Base-by-base conservation (phyloP, 1,140 invertebrate genomes). In the Contarinia nasturtii region DNA sequence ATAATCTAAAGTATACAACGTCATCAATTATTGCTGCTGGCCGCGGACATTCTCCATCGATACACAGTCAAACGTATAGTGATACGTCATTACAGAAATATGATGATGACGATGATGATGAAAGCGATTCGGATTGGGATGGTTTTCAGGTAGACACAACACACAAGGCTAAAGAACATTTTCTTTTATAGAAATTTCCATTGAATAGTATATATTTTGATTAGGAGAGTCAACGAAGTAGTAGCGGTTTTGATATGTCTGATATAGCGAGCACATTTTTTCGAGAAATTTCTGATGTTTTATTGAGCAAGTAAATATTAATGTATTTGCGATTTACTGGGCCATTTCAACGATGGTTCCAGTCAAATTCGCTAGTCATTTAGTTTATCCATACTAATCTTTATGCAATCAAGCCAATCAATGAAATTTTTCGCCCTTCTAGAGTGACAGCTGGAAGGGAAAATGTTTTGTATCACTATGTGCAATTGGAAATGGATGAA, bases 261-360 rank as follows among this genome's bases (percentile, higher is more conserved):
- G 80, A 82, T 52, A 73, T 83, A 48, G 71, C 78, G 15, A 78
- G 82, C 52, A 76, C 74, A 48, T 65, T 84, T 48, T 64, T 83
- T 49, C 75, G 74, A 51, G 79, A 82, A 61, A 75, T 79, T 18
- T 76, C 77, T 53, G 76, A 79, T 52, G 71, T 77, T 40, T 57
- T 72, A 45, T 74, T 77, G 1, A 67, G 70, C 38, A 69, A 73
- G 55, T 67, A 60, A 40, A 61, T 62, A 10, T 52, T n/a, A n/a
- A n/a, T n/a, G n/a, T n/a, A n/a, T n/a, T n/a, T n/a, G n/a, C n/a
- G n/a, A n/a, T n/a, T n/a, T n/a, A n/a, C n/a, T n/a, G n/a, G n/a
- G n/a, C 57, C 27, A 10, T 27, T 27, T 27, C 27, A 27, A n/a
- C n/a, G n/a, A n/a, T n/a, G n/a, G n/a, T n/a, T n/a, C n/a, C n/a